Evolutionary conservation across 2,888 invertebrate genomes (phyloP), one percentile per base, ranked within the genome.

Genomic region (Eupithecia pulchellata): DNA sequence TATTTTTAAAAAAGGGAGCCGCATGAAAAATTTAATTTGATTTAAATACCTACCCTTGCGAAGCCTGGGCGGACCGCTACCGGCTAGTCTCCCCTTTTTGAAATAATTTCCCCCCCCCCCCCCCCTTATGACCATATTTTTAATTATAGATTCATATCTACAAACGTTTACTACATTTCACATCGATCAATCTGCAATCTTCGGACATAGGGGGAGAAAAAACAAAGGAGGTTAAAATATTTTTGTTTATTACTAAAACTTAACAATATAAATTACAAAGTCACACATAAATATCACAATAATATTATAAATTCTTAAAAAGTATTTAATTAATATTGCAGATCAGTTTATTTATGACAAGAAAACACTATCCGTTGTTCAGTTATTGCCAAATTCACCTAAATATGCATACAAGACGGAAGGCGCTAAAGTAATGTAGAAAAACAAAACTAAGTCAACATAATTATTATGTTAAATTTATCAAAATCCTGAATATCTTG

Each of bases 241-340:
- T 75, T 77, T 79, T 69, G 66, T 87, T 86, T 85, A 87, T 84
- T 84, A 82, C 88, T 87, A 86, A 87, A 89, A 85, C 87, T 88
- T 88, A 88, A 88, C 86, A 83, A 77, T 81, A 71, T 57, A 82
- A 81, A 81, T 84, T 83, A 86, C 80, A 85, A 78, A 80, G 76
- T 79, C 79, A 76, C 69, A 77, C 83, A 80, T 73, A 80, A 79
- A 82, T 86, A 86, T 86, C 86, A 86, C 86, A 86, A 82, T 39
- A 82, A 78, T 77, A 79, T 72, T 77, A 72, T 75, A 77, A 76
- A 71, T 79, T 75, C 69, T 76, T 73, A 80, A 36, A 80, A 36
- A 72, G 71, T n/a, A 73, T 67, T 78, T 75, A 69, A 69, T 42
- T 20, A 68, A 66, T 73, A 78, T 77, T 77, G 75, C 80, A 84